phyloP scores from a whole-genome alignment of 2,797 vertebrate species.

The Urosaurus nigricauda region DNA sequence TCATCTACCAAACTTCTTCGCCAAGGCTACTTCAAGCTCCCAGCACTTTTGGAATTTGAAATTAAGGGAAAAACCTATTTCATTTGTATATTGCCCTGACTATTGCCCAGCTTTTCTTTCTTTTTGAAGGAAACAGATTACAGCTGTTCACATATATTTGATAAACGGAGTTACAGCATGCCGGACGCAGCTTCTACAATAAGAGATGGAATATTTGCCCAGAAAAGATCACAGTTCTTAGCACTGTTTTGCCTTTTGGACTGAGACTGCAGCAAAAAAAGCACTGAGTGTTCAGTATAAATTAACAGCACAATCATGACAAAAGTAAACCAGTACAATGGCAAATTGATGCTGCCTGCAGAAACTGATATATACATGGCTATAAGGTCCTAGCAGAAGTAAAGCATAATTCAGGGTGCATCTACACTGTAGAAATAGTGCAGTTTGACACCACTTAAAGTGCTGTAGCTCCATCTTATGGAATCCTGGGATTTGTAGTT shows the following conservation, averaged over 20 bases:
- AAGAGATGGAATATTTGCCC: too few species aligned
- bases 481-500: too few species aligned
- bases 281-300: neutral
- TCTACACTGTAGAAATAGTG: too few species aligned
- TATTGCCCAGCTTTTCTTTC: neutral
- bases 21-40: neutral
- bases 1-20: neutral
- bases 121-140: conserved; percentile 1
- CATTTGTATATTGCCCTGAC: neutral
- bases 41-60: neutral
- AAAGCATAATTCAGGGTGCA: neutral
- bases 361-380: neutral
- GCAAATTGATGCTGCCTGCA: neutral
- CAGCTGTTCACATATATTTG: neutral
- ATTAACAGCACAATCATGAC: neutral
- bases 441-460: too few species aligned
- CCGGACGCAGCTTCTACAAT: neutral
- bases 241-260: neutral
- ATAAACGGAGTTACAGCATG: neutral
- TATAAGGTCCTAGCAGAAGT: neutral
- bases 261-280: neutral
- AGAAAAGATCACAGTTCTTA: neutral
- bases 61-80: neutral
- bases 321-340: neutral
- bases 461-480: too few species aligned